phyloP scores from a whole-genome alignment of 2,113 vertebrate species.

The Varanus salvator region DNA sequence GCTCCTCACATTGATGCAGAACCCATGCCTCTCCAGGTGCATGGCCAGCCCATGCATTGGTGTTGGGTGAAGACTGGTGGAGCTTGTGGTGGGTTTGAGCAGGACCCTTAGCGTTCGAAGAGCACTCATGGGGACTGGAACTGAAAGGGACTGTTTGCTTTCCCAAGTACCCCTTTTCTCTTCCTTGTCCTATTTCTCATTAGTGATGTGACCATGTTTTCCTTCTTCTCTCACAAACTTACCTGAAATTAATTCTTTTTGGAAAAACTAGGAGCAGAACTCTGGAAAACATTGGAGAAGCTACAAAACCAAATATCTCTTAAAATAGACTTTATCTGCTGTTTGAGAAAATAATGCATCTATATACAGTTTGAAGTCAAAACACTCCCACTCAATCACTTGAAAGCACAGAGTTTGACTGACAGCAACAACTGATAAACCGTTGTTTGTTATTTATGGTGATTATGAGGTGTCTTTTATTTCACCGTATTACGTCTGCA shows the following conservation, averaged over 20 bases:
- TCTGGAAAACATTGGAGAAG: background rate
- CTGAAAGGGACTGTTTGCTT: too few species aligned
- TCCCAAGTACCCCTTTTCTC: too few species aligned
- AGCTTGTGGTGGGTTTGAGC: too few species aligned
- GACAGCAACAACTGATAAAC: slow-evolving; percentile 39
- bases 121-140: too few species aligned
- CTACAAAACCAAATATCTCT: background rate
- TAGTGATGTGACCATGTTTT: background rate
- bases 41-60: too few species aligned
- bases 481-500: slow-evolving; percentile 56
- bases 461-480: slow-evolving; percentile 29
- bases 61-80: too few species aligned
- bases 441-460: slow-evolving; percentile 54
- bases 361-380: background rate
- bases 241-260: background rate
- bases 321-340: background rate
- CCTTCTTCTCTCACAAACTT: background rate
- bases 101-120: too few species aligned
- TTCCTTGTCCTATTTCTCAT: too few species aligned
- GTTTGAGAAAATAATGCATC: background rate
- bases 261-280: background rate
- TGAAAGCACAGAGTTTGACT: background rate
- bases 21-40: too few species aligned
- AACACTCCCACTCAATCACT: background rate
- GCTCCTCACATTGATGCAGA: too few species aligned